Base-by-base conservation (phyloP, 1,140 invertebrate species). In the Mycetomoellerius zeteki region DNA sequence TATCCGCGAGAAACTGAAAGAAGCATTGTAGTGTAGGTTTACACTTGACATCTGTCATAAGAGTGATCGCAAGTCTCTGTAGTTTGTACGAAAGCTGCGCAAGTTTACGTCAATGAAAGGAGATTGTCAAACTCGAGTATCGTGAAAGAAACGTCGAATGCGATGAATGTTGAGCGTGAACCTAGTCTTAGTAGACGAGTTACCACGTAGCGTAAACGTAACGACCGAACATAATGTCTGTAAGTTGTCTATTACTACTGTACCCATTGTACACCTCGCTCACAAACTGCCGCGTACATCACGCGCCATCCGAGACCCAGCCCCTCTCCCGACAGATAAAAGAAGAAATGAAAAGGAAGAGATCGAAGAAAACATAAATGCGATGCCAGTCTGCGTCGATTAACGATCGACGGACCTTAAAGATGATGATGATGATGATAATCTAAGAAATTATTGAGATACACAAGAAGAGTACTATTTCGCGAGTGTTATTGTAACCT, bases 351-450 rank as follows among this genome's bases (percentile, higher is more conserved):
- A 86, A 69, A 5, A 50, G n/a, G n/a, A 50, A 6, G 6, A 80
- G n/a, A 21, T 50, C 21, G 30, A 85, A 80, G 3, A 60, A 27
- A 43, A 37, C 27, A 14, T n/a, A n/a, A 84, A 62, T n/a, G 77
- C 33, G 64, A 67, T 62, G 24, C 33, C 43, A 67, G 50, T 77
- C 56, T 76, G 67, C 86, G 71, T 81, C 86, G 84, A 89, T 90
- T 90, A 90, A 90, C 89, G 87, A 90, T 77, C 80, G 90, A 85
- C 90, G 90, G 89, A 91, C 84, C 87, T 69, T 58, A 62, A 52
- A 52, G 69, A 33, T 65, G 86, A 71, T 62, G 52, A 76, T n/a
- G 7, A 33, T 27, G 60, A 62, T 30, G 21, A 60, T 47, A 64
- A 60, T 73, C 30, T 60, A 52, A 90, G 37, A 69, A 64, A 65